phyloP scores from a whole-genome alignment of 2,113 vertebrate species.

The Sceloporus tristichus region DNA sequence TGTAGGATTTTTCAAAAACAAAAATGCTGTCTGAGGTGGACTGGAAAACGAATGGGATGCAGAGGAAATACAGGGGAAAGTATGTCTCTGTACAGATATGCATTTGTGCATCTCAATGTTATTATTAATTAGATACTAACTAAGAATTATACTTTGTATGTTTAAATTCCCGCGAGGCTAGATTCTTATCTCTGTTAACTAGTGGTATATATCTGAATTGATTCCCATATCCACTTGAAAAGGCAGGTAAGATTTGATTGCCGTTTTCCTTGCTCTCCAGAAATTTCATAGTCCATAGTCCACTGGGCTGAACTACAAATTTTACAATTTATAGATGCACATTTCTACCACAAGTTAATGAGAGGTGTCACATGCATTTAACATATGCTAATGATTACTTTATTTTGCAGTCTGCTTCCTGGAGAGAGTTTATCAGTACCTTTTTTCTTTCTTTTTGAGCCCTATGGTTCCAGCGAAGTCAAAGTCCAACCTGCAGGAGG shows the following conservation, averaged over 20 bases:
- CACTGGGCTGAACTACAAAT: conserved; percentile 1
- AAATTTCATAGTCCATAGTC: background rate
- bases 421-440: background rate
- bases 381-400: background rate
- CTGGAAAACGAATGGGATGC: conserved; percentile 5
- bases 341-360: background rate
- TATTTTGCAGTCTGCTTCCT: conserved; percentile 12
- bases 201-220: conserved; percentile 32
- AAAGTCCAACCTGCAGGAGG: background rate
- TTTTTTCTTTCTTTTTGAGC: conserved; percentile 12
- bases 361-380: background rate
- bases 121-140: conserved; percentile 6
- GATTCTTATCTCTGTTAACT: conserved; percentile 36
- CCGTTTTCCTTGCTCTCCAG: background rate
- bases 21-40: conserved; percentile 55
- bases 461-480: accelerated
- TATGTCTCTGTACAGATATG: conserved; percentile 25
- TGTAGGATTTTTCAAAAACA: conserved; percentile 40
- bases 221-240: background rate
- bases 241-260: conserved; percentile 19
- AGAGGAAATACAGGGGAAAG: conserved; percentile 3
- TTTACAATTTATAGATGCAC: background rate
- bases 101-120: conserved; percentile 38
- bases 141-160: background rate
- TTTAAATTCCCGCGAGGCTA: background rate